A percentile compares a stretch with the other conserved stretches of the same genome.
Evolutionary conservation across 2,888 invertebrate species (phyloP).

Genomic region (Phyto melanocephala): DNA sequence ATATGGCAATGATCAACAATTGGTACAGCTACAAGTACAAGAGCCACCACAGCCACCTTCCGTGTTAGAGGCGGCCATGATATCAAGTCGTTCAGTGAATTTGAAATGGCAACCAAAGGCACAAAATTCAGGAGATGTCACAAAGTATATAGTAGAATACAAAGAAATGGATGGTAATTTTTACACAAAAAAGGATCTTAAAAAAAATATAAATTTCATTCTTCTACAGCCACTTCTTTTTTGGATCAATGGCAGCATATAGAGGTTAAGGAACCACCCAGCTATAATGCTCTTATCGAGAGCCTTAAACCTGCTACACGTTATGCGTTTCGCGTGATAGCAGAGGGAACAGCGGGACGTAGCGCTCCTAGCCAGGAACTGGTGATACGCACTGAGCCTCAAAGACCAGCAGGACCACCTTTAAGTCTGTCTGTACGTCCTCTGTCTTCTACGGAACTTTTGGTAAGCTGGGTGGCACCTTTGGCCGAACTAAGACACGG

Average conservation of each 20-base stretch:
- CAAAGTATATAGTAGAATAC: slow-evolving; percentile 85
- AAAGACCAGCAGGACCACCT: slow-evolving; percentile 85
- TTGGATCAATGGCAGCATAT: slow-evolving; percentile 83
- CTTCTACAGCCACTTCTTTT: slow-evolving; percentile 70
- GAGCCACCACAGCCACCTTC: slow-evolving; percentile 87
- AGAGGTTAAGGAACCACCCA: slow-evolving; percentile 83
- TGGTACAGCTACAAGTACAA: slow-evolving; percentile 86
- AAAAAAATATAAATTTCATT: background rate
- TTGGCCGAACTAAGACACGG: slow-evolving; percentile 85
- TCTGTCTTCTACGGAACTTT: slow-evolving; percentile 85
- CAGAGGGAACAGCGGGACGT: slow-evolving; percentile 86
- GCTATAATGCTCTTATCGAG: slow-evolving; percentile 83
- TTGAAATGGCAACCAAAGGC: slow-evolving; percentile 87
- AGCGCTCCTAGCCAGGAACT: slow-evolving; percentile 84
- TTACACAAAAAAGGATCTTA: background rate
- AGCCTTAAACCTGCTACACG: slow-evolving; percentile 85
- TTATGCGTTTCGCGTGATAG: slow-evolving; percentile 85
- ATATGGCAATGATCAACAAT: slow-evolving; percentile 85
- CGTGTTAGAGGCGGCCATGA: slow-evolving; percentile 84
- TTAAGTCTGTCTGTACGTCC: slow-evolving; percentile 84
- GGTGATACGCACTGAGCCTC: slow-evolving; percentile 84
- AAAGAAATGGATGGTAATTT: slow-evolving; percentile 82
- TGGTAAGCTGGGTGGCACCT: slow-evolving; percentile 88
- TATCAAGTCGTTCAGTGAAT: slow-evolving; percentile 85
- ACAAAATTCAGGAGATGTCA: slow-evolving; percentile 85